Conservation (phyloP, 23 tunicate species). For the Halocynthia roretzi region DNA sequence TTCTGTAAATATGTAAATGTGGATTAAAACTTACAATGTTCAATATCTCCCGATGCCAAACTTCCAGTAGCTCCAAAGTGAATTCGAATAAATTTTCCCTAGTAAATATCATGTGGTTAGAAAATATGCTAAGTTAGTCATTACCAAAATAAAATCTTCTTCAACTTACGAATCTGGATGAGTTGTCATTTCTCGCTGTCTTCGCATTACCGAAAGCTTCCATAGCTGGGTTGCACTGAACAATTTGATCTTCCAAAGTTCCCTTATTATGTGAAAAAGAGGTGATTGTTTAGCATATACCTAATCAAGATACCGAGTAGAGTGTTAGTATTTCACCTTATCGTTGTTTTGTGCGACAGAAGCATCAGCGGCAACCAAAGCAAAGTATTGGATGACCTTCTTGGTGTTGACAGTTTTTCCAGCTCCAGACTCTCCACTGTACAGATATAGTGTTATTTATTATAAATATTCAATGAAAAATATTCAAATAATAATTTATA, state of each 20-base stretch:
- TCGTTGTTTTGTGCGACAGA: slow-evolving; percentile 32
- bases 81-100: slow-evolving; percentile 98
- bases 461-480: not conserved
- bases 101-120: not conserved
- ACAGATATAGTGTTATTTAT: not conserved
- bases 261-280: slow-evolving; percentile 22
- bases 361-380: slow-evolving; percentile 90
- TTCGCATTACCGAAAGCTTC: slow-evolving; percentile 97
- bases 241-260: slow-evolving; percentile 94
- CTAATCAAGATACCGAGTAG: not conserved
- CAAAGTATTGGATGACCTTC: slow-evolving; percentile 96
- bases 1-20: too few relatives aligned
- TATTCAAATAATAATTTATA: not conserved
- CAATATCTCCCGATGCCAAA: slow-evolving; percentile 95
- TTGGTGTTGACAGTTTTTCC: slow-evolving; percentile 99
- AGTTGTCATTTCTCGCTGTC: slow-evolving; percentile 91
- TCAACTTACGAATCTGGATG: slow-evolving; percentile 85
- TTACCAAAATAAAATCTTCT: not conserved
- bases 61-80: slow-evolving; percentile 90
- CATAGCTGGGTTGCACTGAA: slow-evolving; percentile 94
- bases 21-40: slow-evolving; percentile 74
- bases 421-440: slow-evolving; percentile 99
- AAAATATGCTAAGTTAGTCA: not conserved
- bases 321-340: not conserved
- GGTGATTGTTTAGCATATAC: too few relatives aligned